phyloP scores from a whole-genome alignment of 2,797 vertebrate species.

The Liasis olivaceus region DNA sequence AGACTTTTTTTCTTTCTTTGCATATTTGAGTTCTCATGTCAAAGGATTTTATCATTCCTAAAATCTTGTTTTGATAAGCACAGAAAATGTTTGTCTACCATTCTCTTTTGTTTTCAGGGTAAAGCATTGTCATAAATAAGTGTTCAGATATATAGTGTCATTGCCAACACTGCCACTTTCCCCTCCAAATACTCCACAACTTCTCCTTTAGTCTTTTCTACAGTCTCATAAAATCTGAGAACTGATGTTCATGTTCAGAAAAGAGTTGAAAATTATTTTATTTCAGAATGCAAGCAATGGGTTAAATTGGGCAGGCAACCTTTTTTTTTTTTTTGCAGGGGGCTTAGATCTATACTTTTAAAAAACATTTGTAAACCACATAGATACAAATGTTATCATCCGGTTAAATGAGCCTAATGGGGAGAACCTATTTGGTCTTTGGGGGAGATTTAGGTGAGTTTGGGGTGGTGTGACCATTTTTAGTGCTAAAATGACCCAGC shows the following conservation, averaged over 20 bases:
- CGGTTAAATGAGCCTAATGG: not conserved
- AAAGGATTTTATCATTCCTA: not conserved
- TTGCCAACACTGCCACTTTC: not conserved
- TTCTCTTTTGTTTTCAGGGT: not conserved
- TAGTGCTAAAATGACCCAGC: not conserved
- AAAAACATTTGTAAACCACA: not conserved
- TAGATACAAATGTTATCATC: not conserved
- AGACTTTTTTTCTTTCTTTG: not conserved
- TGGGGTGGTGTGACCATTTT: not conserved
- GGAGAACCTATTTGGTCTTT: not conserved
- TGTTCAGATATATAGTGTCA: not conserved
- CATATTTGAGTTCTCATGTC: not conserved
- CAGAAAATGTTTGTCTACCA: not conserved
- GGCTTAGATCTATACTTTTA: not conserved
- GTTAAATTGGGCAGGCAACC: not conserved
- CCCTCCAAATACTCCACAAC: not conserved
- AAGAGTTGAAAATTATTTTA: not conserved
- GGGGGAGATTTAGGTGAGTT: not conserved
- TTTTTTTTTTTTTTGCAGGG: not conserved
- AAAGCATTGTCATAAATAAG: not conserved
- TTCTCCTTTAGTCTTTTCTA: not conserved
- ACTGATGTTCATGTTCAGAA: not conserved
- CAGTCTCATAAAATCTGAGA: not conserved
- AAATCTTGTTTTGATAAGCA: not conserved
- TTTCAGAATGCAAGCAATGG: not conserved